Base-by-base conservation (phyloP, 2,888 invertebrate species). In the Cephus sareptanus region DNA sequence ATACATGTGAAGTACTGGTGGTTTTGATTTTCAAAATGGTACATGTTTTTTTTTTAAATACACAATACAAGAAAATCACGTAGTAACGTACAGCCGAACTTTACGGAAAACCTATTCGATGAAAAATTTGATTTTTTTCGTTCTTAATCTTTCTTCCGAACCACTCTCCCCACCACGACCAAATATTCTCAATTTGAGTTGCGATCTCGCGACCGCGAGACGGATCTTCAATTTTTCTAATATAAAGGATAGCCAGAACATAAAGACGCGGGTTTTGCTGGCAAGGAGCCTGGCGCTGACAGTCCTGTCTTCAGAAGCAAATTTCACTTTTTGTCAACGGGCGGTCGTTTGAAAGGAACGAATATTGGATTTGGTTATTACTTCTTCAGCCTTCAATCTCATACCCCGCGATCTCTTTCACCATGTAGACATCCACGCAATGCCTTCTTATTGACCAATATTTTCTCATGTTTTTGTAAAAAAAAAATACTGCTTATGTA, bases 291-390 rank as follows among this genome's bases (percentile, higher is more conserved):
- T 90, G 90, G 81, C 82, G 80, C 81, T 90, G 90, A 90, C 90
- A 90, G 89, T 88, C 84, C 87, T 85, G 88, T 88, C 88, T 87
- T 84, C 85, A 75, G 84, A 86, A 83, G 87, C 86, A 88, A 89
- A 89, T 89, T 89, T 88, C 86, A 88, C 88, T 88, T 89, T 89
- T 89, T 88, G 89, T 88, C 88, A 86, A 86, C 82, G 87, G 83
- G 84, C 85, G 81, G 82, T 86, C 86, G 87, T 83, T 83, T 87
- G 88, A 89, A 89, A 89, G 86, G 88, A 89, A 87, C 87, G 89
- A 90, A 90, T 90, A 90, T 90, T 90, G 89, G 86, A 90, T 90
- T 87, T 87, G 87, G 89, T 90, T 90, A 90, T 90, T 90, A 89
- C 89, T 87, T 89, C 87, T 85, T 88, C 88, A 87, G 87, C 86